phyloP scores from a whole-genome alignment of 1,140 invertebrate species.

The Tenebrio molitor region DNA sequence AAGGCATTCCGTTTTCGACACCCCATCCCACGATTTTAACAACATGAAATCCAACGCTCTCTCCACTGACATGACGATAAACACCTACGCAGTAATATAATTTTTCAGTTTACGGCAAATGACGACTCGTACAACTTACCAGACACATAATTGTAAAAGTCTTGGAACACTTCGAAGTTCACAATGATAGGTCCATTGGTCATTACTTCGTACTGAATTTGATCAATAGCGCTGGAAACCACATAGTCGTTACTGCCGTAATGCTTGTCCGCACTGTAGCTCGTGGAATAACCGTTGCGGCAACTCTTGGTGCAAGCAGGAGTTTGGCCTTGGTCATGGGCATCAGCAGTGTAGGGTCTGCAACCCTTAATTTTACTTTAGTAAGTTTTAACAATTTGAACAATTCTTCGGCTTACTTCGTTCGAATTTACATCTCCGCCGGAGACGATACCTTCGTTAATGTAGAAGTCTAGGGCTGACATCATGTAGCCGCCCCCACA shows the following conservation, averaged over 20 bases:
- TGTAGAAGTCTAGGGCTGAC: constrained; percentile 76
- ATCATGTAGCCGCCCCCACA: constrained; percentile 83
- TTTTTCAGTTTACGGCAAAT: background rate
- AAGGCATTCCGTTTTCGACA: constrained; percentile 81
- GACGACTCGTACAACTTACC: constrained; percentile 66
- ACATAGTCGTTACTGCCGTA: constrained; percentile 51
- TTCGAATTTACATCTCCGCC: constrained; percentile 83
- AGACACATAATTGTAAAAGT: constrained; percentile 88
- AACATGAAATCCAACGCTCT: constrained; percentile 86
- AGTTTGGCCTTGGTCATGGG: constrained; percentile 84
- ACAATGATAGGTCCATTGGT: constrained; percentile 92
- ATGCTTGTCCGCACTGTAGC: constrained; percentile 11
- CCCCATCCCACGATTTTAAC: constrained; percentile 93
- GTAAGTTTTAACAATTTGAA: background rate
- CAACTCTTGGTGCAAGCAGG: constrained; percentile 74
- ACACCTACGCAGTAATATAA: constrained; percentile 73
- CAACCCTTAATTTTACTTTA: no score
- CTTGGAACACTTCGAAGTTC: constrained; percentile 89
- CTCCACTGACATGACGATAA: constrained; percentile 84
- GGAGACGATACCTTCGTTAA: constrained; percentile 80
- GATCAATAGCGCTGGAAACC: constrained; percentile 48
- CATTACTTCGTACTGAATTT: constrained; percentile 88
- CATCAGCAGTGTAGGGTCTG: constrained; percentile 76
- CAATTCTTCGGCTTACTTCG: constrained; percentile 68
- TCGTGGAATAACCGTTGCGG: constrained; percentile 56